Percentiles rank a stretch among this genome's conserved stretches.
phyloP scores from a whole-genome alignment of 2,797 vertebrate species.

The Apogon talboti region DNA sequence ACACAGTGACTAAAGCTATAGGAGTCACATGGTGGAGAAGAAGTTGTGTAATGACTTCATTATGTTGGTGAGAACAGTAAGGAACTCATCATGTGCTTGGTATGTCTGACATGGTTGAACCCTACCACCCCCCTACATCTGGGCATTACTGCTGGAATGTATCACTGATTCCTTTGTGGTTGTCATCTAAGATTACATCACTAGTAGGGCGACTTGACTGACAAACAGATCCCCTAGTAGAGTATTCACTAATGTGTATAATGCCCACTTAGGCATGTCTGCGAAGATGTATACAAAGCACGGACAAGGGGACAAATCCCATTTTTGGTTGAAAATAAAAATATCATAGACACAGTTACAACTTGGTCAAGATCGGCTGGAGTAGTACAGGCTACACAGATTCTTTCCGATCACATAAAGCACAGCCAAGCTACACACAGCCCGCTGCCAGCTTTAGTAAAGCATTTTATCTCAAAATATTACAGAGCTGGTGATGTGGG shows the following conservation, averaged over 20 bases:
- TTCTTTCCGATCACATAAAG: slow-evolving; percentile 29
- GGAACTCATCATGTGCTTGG: slow-evolving; percentile 50
- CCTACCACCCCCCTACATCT: slow-evolving; percentile 27
- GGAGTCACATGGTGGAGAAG: neutral
- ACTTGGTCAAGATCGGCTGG: slow-evolving; percentile 14
- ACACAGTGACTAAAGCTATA: slow-evolving; percentile 12
- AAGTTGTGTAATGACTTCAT: slow-evolving; percentile 31
- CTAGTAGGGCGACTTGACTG: slow-evolving; percentile 9
- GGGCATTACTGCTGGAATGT: slow-evolving; percentile 23
- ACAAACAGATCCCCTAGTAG: neutral
- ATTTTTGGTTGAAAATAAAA: slow-evolving; percentile 32
- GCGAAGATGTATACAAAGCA: slow-evolving; percentile 9
- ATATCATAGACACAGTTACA: neutral
- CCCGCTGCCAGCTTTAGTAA: slow-evolving; percentile 40
- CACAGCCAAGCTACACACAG: slow-evolving; percentile 55
- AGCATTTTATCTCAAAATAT: slow-evolving; percentile 66
- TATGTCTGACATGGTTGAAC: slow-evolving; percentile 42
- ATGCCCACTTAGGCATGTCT: neutral
- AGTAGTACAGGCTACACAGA: slow-evolving; percentile 18
- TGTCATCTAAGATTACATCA: slow-evolving; percentile 31
- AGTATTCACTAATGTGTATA: slow-evolving; percentile 8
- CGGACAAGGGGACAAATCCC: neutral
- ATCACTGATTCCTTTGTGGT: slow-evolving; percentile 28
- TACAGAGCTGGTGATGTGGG: slow-evolving; percentile 48
- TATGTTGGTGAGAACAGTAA: slow-evolving; percentile 30